A percentile compares a stretch with the other conserved stretches of the same genome.
These are phyloP conservation scores for Agrypnia vestita DNA, from an alignment of 1,140 invertebrate genomes.

Conservation along the genomic window DNA sequence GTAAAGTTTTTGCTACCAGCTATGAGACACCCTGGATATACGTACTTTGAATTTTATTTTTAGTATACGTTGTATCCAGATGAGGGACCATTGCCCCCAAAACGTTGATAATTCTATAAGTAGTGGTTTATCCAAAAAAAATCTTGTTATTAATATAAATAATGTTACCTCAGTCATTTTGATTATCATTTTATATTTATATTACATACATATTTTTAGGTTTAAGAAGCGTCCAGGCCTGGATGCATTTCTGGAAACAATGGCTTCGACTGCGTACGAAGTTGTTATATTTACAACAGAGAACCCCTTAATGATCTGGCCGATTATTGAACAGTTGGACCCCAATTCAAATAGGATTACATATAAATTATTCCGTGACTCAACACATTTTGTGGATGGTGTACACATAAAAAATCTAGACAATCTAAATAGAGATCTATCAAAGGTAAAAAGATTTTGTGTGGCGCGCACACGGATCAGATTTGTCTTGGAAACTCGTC, in stretches of 20 bases:
- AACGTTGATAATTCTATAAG: background rate
- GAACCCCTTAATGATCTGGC: conserved; percentile 88
- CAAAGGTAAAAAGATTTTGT: conserved; percentile 87
- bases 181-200: background rate
- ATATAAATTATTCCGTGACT: conserved; percentile 95
- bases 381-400: conserved; percentile 96
- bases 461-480: no score
- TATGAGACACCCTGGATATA: no score
- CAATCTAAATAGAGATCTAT: conserved; percentile 94
- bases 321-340: conserved; percentile 94
- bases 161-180: no score
- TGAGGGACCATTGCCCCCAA: background rate
- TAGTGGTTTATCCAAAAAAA: background rate
- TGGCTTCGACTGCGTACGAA: conserved; percentile 94
- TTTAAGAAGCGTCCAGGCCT: conserved; percentile 98
- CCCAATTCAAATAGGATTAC: conserved; percentile 89
- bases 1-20: no score
- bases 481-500: no score
- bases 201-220: conserved; percentile 69
- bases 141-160: background rate
- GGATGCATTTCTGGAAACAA: conserved; percentile 93
- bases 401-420: conserved; percentile 97
- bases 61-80: no score
- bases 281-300: conserved; percentile 98
- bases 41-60: no score